Base-by-base conservation (phyloP, 2,797 vertebrate genomes). In the Neosalanx taihuensis region DNA sequence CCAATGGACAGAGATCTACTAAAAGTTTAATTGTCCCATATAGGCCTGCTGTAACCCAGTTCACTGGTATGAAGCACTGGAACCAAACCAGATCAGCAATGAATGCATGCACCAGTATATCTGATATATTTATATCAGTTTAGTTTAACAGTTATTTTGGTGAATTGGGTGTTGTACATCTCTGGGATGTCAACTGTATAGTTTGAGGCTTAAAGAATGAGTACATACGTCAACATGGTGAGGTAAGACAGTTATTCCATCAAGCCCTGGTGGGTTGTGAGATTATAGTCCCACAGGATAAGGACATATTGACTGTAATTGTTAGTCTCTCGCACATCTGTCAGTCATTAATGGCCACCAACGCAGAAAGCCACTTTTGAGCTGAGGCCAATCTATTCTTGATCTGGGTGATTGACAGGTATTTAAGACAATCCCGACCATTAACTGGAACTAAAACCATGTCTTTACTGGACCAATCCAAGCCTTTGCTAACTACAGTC, bases 1-100 rank as follows among this genome's bases (percentile, higher is more conserved):
- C 87, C 87, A 84, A 88, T 87, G 87, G 89, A 67, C 72, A n/a
- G 35, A 84, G 82, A 86, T 77, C 78, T 73, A 81, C 84, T 80
- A 33, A n/a, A 70, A 13, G 79, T 82, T 69, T 46, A 41, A 29
- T 57, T 20, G 67, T 18, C 53, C 67, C 31, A 58, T 35, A 68
- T 68, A 58, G 61, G 30, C 18, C 31, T 26, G 7, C 30, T 68
- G 67, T 58, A 20, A 29, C 18, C n/a, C 12, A 17, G 18, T 56
- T n/a, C 51, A 56, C 41, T 46, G 6, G 33, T 35, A 46, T 46
- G 41, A 0, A 46, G 3, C 41, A 46, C 41, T 46, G 41, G 41
- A 46, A 9, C 41, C 9, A 46, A 46, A 46, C 41, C 41, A 46
- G 41, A 46, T 46, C 41, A 12, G 7, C 10, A 3, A 13, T 46